Evolutionary conservation across 2,888 invertebrate species (phyloP).

Genomic region (Tridacna crocea): DNA sequence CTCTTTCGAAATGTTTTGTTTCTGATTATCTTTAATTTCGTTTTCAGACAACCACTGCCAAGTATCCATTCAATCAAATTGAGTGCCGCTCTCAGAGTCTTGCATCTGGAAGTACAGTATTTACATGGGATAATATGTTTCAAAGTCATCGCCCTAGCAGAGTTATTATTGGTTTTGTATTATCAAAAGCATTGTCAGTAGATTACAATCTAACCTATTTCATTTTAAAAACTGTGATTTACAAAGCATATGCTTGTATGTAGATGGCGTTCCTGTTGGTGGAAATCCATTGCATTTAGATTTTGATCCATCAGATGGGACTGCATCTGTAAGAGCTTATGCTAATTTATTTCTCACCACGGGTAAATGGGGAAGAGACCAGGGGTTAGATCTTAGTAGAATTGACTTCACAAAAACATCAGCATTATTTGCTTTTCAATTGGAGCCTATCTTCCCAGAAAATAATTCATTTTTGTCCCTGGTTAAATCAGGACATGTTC

Average conservation of each 20-base stretch:
- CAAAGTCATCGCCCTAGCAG: slow-evolving; percentile 39
- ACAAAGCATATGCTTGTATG: too few species aligned
- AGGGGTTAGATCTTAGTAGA: slow-evolving; percentile 38
- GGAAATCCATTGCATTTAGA: slow-evolving; percentile 51
- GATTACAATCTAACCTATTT: slow-evolving; percentile 51
- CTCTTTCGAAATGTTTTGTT: too few species aligned
- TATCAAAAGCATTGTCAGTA: slow-evolving; percentile 40
- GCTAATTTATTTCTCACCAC: slow-evolving; percentile 38
- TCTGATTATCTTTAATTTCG: too few species aligned
- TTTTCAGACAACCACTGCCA: slow-evolving; percentile 46
- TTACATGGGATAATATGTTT: slow-evolving; percentile 53
- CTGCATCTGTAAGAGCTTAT: slow-evolving; percentile 36
- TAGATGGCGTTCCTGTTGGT: slow-evolving; percentile 43
- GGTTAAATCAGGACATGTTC: slow-evolving; percentile 52
- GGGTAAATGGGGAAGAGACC: slow-evolving; percentile 36
- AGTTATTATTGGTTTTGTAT: slow-evolving; percentile 44
- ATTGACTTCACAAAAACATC: slow-evolving; percentile 39
- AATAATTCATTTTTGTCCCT: slow-evolving; percentile 40
- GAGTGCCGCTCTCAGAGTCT: slow-evolving; percentile 50
- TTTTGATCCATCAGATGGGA: slow-evolving; percentile 28
- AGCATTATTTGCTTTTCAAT: slow-evolving; percentile 43
- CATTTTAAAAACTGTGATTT: too few species aligned
- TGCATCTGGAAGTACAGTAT: slow-evolving; percentile 49
- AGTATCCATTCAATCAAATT: slow-evolving; percentile 42
- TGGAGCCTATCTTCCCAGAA: slow-evolving; percentile 44